Evolutionary conservation across 2,888 invertebrate species (phyloP).

Genomic region (Leistus spinibarbis): DNA sequence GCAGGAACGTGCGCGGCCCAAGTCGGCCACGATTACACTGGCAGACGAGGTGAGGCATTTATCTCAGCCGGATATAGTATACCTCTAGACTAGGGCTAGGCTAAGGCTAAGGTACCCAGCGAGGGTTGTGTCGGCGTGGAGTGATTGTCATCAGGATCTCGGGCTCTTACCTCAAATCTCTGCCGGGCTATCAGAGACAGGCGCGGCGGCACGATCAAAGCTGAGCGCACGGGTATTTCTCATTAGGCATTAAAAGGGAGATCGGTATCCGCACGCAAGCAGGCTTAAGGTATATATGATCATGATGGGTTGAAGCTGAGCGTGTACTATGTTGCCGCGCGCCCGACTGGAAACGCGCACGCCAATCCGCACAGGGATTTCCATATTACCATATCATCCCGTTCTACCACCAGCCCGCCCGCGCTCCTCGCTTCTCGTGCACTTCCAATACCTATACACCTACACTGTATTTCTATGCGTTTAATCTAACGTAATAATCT

Average conservation of each 20-base stretch:
- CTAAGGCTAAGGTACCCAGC: neutral
- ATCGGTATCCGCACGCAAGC: constrained; percentile 37
- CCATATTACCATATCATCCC: constrained; percentile 13
- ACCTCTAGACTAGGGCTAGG: neutral
- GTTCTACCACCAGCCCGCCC: neutral
- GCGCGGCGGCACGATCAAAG: constrained; percentile 27
- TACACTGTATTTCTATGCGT: neutral
- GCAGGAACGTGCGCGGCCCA: neutral
- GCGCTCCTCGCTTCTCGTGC: neutral
- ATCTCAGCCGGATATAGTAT: constrained; percentile 9
- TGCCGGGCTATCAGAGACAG: constrained; percentile 35
- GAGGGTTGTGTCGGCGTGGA: neutral
- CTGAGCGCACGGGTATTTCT: constrained; percentile 38
- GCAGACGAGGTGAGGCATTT: constrained; percentile 5
- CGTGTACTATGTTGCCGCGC: constrained; percentile 16
- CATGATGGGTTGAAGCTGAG: constrained; percentile 1
- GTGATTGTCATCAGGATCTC: constrained; percentile 40
- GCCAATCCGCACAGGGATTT: constrained; percentile 12
- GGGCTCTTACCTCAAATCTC: constrained; percentile 40
- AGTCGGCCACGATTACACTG: constrained; percentile 20
- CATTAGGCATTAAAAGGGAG: constrained; percentile 40
- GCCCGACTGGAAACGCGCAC: constrained; percentile 28
- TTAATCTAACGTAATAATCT: constrained; percentile 31
- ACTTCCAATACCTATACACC: neutral
- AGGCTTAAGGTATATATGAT: constrained; percentile 36